Evolutionary conservation across 2,797 vertebrate species (phyloP), one percentile per base, ranked within the genome.

Genomic region (Anguilla anguilla): DNA sequence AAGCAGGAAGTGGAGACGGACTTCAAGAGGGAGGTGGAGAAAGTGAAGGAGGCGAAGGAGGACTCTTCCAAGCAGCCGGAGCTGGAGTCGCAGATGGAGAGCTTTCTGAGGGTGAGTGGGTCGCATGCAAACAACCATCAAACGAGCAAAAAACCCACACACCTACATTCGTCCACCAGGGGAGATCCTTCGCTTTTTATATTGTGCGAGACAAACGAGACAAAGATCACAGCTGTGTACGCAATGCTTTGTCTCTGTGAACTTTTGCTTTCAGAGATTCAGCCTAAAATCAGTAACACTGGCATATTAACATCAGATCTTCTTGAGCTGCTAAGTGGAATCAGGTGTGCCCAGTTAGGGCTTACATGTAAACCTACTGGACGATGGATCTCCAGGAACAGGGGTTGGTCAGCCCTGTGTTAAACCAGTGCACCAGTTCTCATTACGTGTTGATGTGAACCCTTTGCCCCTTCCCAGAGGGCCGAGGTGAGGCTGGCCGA

Each of bases 1-100:
- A 96, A 96, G 89, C 95, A 95, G 46, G 97, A 97, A 49, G 92
- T 97, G 6, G 92, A 95, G 77, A 22, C 61, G 7, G 97, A 97
- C 83, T 93, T 96, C 89, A 91, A 95, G 89, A 93, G 85, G 87
- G 92, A 97, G 89, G 87, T 92, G 22, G 91, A 93, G 90, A 96
- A 94, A 88, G 90, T 97, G 17, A 90, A 91, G 85, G 93, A 95
- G 72, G 95, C 96, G 11, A 95, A 92, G 22, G 43, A 89, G 46
- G 93, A 92, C 19, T 90, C 92, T 55, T 90, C 88, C 88, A 92
- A 89, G 83, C 94, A 96, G 6, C 91, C 93, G 0, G 94, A 90
- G 49, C 88, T 97, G 17, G 74, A 92, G 0, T 87, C 92, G 28
- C 96, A 97, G 81, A 94, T 97, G 94, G 94, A 95, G 49, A 89